A percentile compares a stretch with the other conserved stretches of the same genome.
Evolutionary conservation across 2,113 vertebrate genomes (phyloP).

Genomic region (Solea solea): DNA sequence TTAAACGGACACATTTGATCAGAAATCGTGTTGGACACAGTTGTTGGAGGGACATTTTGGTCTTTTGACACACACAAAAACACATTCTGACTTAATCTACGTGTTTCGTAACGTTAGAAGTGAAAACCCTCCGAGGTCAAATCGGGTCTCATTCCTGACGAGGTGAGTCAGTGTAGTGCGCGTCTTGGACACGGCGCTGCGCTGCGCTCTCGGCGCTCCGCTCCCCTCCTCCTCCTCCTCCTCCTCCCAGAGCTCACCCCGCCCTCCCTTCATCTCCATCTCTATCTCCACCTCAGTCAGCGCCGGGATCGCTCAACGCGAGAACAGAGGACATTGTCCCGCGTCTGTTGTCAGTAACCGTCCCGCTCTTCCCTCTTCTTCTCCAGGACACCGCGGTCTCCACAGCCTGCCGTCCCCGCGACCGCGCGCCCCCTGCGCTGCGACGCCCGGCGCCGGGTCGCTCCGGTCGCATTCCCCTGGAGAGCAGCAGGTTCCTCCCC

Average conservation of each 20-base stretch:
- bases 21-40: too few relatives aligned
- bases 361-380: background rate
- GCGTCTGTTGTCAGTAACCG: constrained; percentile 4
- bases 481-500: constrained; percentile 32
- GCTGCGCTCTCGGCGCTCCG: constrained; percentile 69
- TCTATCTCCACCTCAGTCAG: constrained; percentile 31
- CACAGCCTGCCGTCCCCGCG: background rate
- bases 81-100: background rate
- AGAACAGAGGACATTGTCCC: constrained; percentile 21
- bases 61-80: background rate
- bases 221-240: background rate
- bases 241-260: constrained; percentile 14
- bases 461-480: constrained; percentile 15
- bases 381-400: constrained; percentile 11
- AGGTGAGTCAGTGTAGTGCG: constrained; percentile 63
- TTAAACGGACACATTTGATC: too few relatives aligned
- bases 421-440: constrained; percentile 21
- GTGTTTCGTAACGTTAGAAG: background rate
- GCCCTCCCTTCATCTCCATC: constrained; percentile 20
- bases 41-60: background rate
- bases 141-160: background rate
- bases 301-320: background rate
- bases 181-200: constrained; percentile 69
- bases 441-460: constrained; percentile 3
- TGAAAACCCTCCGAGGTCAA: background rate